Percentiles rank a stretch among this genome's conserved stretches.
These are phyloP conservation scores for Pocillopora meandrina DNA, from an alignment of 92 coral and sea anemone genomes.

Conservation along the genomic window DNA sequence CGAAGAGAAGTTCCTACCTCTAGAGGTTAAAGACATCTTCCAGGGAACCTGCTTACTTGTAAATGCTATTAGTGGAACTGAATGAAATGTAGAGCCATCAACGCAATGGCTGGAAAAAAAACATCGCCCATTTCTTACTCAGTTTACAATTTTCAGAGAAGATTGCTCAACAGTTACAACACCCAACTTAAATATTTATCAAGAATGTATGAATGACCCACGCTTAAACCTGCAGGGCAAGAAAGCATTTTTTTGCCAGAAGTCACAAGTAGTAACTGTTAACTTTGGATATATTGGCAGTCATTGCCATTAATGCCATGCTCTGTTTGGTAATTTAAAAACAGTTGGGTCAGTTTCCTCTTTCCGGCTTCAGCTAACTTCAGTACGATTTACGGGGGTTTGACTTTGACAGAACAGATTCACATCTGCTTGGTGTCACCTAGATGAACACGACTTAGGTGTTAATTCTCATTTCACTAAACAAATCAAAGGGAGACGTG, in stretches of 20 bases:
- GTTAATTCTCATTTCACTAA: no score
- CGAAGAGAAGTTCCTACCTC: conserved; percentile 16
- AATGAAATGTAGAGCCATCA: neutral
- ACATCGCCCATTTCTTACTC: conserved; percentile 1
- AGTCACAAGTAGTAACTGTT: neutral
- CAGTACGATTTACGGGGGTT: neutral
- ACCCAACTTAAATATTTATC: conserved; percentile 34
- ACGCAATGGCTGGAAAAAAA: neutral
- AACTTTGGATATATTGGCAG: neutral
- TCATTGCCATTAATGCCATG: neutral
- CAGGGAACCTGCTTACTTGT: conserved; percentile 9
- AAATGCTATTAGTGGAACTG: neutral
- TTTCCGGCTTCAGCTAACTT: neutral
- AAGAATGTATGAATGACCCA: conserved; percentile 3
- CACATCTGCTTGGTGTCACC: no score
- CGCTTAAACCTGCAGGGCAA: conserved; percentile 12
- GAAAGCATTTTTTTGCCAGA: neutral
- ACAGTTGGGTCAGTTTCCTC: neutral
- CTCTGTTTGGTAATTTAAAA: conserved; percentile 12
- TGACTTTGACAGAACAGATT: no score
- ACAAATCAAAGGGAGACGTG: no score
- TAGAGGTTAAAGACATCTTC: neutral
- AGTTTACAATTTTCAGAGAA: conserved; percentile 1
- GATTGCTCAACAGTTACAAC: neutral
- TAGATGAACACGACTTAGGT: no score